Base-by-base conservation (phyloP, 2,113 vertebrate species). In the Tragelaphus strepsiceros region DNA sequence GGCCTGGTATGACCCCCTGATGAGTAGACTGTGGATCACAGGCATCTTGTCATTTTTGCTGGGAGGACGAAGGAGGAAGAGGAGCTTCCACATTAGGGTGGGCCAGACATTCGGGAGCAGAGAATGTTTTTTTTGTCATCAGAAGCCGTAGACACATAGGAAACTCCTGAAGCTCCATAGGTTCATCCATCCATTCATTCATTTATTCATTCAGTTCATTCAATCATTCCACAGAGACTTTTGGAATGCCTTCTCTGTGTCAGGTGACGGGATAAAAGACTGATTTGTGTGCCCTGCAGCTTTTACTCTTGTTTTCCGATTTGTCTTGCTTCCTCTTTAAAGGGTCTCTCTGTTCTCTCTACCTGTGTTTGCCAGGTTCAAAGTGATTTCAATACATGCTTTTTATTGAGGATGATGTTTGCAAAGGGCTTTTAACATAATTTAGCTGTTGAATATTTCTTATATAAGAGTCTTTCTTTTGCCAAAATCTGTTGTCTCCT, bases 401-500 rank as follows among this genome's bases (percentile, higher is more conserved):
- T 61, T 81, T 93, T 56, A 91, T 56, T 71, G 56, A 96, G 10
- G 43, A 51, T 51, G 59, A 54, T 85, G 49, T 91, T 97, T 82
- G 93, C 74, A 93, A 56, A 43, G 94, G 46, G 77, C 80, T 94
- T 83, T 78, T 62, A 88, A 92, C 54, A 61, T 94, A 61, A 94
- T 62, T 96, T 84, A 89, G 77, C 9, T 43, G 32, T 64, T 59
- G 74, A 85, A 64, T 35, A 24, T 71, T 82, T 88, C 64, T 78
- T 26, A 53, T 12, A 26, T 26, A 43, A 54, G 54, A 62, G 28
- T 49, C 94, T 96, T 89, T 93, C 53, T 53, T 94, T 95, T 86
- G 77, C 54, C 81, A 21, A 81, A 78, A 58, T 90, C 14, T 24
- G 78, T 74, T 78, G 22, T 96, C 16, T 96, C n/a, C 17, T 90